Evolutionary conservation across 2,113 vertebrate species (phyloP).

Genomic region (Perognathus longimembris): DNA sequence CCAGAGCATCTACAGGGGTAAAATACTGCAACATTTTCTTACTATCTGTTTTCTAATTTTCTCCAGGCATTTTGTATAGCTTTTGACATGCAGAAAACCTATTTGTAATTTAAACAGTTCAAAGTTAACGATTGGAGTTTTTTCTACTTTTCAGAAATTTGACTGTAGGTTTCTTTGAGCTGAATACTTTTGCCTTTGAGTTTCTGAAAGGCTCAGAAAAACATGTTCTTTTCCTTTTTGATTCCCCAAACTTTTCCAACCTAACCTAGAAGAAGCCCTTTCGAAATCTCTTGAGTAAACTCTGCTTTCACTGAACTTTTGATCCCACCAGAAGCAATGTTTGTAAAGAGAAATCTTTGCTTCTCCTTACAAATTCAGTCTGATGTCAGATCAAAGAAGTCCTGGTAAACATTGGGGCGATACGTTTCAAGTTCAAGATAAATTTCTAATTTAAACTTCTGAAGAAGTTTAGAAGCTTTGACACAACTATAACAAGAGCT

Average conservation of each 20-base stretch:
- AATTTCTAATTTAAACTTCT: constrained; percentile 64
- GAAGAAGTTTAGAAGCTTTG: constrained; percentile 54
- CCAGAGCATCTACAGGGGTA: rapidly evolving
- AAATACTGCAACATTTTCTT: background rate
- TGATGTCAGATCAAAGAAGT: constrained; percentile 73
- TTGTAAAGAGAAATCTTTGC: constrained; percentile 55
- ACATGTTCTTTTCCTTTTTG: background rate
- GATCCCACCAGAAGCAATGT: constrained; percentile 62
- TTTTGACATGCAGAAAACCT: background rate
- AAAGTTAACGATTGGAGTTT: background rate
- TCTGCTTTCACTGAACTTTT: constrained; percentile 56
- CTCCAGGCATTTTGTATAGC: background rate
- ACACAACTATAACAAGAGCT: constrained; percentile 41
- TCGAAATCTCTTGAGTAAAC: constrained; percentile 45
- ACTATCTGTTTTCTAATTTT: background rate
- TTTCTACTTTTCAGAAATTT: background rate
- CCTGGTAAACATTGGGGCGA: constrained; percentile 49
- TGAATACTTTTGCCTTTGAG: background rate
- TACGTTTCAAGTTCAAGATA: constrained; percentile 57
- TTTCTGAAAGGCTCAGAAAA: background rate
- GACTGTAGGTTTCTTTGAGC: background rate
- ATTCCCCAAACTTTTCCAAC: constrained; percentile 21
- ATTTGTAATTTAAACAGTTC: background rate
- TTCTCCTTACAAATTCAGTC: constrained; percentile 62
- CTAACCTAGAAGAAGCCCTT: constrained; percentile 35